Evolutionary conservation across 2,113 vertebrate genomes (phyloP).

Genomic region (Leptocoma aspasia): DNA sequence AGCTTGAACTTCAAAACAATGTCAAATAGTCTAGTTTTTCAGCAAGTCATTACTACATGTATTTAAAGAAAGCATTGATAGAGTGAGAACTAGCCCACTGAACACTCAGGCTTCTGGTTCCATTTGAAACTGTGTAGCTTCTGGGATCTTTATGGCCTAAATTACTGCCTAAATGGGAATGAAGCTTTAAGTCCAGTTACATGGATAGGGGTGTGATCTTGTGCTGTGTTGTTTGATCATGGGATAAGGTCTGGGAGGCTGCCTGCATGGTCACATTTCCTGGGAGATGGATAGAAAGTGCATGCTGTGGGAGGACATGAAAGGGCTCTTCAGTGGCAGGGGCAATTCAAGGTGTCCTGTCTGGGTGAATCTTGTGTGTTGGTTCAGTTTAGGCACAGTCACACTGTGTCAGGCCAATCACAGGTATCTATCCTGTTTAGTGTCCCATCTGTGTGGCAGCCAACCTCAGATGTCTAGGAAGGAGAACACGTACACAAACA

Average conservation of each 20-base stretch:
- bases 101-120: background rate
- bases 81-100: conserved; percentile 34
- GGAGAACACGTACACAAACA: background rate
- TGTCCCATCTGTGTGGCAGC: background rate
- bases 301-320: background rate
- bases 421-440: rapidly evolving
- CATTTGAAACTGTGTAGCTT: background rate
- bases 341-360: too few species aligned
- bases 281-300: background rate
- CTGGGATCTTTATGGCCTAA: background rate
- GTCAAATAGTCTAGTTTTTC: conserved; percentile 44
- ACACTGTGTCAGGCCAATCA: background rate
- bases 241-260: background rate
- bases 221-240: background rate
- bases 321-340: background rate
- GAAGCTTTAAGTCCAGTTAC: background rate
- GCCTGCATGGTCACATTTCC: background rate
- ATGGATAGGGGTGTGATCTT: background rate
- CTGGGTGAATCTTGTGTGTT: background rate
- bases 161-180: background rate
- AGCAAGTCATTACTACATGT: conserved; percentile 11
- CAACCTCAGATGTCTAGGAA: background rate
- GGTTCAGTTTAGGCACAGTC: background rate
- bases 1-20: conserved; percentile 65
- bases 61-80: conserved; percentile 29